Percentiles rank a stretch among this genome's conserved stretches.
Conservation (phyloP, 2,888 invertebrate species). For the Eupeodes luniger region DNA sequence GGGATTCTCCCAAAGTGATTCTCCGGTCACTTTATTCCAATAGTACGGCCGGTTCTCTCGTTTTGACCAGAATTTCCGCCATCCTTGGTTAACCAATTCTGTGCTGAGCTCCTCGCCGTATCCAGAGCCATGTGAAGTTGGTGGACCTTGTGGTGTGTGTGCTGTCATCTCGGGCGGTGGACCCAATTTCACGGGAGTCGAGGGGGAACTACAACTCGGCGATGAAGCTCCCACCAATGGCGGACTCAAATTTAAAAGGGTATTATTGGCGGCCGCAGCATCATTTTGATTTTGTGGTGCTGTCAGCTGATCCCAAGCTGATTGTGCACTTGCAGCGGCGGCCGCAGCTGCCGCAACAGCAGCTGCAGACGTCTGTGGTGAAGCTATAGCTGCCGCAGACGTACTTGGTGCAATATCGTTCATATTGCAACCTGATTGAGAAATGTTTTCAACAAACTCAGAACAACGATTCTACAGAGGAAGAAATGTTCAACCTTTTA, state of each 20-base stretch:
- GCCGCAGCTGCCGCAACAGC: conserved; percentile 45
- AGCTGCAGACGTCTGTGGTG: conserved; percentile 55
- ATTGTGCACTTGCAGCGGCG: conserved; percentile 79
- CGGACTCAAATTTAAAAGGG: conserved; percentile 66
- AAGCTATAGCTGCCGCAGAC: conserved; percentile 74
- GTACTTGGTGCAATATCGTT: conserved; percentile 78
- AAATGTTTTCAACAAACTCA: not conserved
- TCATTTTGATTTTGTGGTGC: conserved; percentile 80
- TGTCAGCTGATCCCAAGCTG: conserved; percentile 84
- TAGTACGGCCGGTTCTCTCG: conserved; percentile 97
- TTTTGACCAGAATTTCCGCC: conserved; percentile 98
- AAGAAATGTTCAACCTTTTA: not conserved
- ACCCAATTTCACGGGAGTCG: conserved; percentile 82
- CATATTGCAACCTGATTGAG: conserved; percentile 75
- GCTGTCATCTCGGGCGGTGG: conserved; percentile 81
- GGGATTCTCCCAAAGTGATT: conserved; percentile 99
- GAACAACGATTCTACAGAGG: not conserved
- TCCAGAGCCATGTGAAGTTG: conserved; percentile 79
- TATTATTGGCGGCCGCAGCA: conserved; percentile 72
- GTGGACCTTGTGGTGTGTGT: conserved; percentile 83
- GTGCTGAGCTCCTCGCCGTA: conserved; percentile 84
- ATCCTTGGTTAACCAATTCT: conserved; percentile 90
- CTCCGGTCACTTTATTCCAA: conserved; percentile 97
- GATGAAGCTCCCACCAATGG: conserved; percentile 81
- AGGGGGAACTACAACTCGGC: conserved; percentile 82